Evolutionary conservation across 2,888 invertebrate genomes (phyloP).

Genomic region (Alitta virens): DNA sequence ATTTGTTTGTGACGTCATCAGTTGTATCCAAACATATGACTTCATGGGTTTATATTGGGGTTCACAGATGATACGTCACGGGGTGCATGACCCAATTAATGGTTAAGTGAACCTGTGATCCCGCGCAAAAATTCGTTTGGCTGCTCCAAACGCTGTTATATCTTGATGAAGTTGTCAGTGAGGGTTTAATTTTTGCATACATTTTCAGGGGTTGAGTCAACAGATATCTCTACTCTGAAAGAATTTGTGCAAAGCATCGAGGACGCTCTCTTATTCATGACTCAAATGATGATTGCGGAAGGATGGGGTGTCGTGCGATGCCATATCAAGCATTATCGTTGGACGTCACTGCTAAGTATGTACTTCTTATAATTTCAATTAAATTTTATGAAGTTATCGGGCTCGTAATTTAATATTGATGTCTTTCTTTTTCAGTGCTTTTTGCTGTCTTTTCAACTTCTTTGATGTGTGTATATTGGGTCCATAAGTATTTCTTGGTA

Average conservation of each 20-base stretch:
- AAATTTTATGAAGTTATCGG: background rate
- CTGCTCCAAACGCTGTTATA: too few species aligned
- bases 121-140: too few species aligned
- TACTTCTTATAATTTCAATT: background rate
- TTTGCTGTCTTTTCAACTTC: constrained; percentile 23
- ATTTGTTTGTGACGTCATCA: too few species aligned
- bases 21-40: too few species aligned
- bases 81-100: too few species aligned
- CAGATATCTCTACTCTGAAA: constrained; percentile 15
- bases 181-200: too few species aligned
- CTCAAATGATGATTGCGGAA: constrained; percentile 25
- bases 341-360: constrained; percentile 23
- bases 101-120: too few species aligned
- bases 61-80: too few species aligned
- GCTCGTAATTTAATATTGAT: background rate
- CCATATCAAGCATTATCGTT: constrained; percentile 22
- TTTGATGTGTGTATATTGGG: constrained; percentile 26
- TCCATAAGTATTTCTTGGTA: constrained; percentile 26
- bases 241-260: constrained; percentile 23
- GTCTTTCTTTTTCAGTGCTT: constrained; percentile 21
- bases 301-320: constrained; percentile 26
- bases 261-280: constrained; percentile 23
- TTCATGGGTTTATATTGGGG: too few species aligned
- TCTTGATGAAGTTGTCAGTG: too few species aligned
- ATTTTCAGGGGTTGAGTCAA: constrained; percentile 19